Percentiles rank a stretch among this genome's conserved stretches.
Conservation (phyloP, 2,888 invertebrate species). For the Cephalotes varians region DNA sequence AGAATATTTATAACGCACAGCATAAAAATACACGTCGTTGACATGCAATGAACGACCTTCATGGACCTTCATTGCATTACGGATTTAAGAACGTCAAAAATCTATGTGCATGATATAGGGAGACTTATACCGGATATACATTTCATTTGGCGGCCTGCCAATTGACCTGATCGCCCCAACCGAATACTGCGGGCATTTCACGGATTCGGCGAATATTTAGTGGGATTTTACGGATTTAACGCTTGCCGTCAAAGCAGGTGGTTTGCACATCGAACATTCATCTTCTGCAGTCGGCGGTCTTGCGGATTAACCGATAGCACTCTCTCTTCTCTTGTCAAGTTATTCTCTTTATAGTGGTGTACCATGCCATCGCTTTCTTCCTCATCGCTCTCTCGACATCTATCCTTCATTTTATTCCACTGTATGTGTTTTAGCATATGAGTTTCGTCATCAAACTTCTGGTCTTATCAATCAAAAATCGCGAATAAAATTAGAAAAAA, state of each 20-base stretch:
- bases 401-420: slow-evolving; percentile 28
- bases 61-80: background rate
- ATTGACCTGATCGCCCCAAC: slow-evolving; percentile 80
- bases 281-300: slow-evolving; percentile 74
- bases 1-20: background rate
- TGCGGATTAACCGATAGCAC: slow-evolving; percentile 72
- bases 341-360: slow-evolving; percentile 61
- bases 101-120: slow-evolving; percentile 65
- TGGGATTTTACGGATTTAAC: slow-evolving; percentile 81
- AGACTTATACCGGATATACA: slow-evolving; percentile 80
- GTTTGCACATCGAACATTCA: slow-evolving; percentile 80
- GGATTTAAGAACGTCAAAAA: slow-evolving; percentile 47
- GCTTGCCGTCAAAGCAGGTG: slow-evolving; percentile 80
- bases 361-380: slow-evolving; percentile 53
- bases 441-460: background rate
- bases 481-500: background rate
- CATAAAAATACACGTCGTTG: background rate
- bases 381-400: slow-evolving; percentile 7
- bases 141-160: slow-evolving; percentile 84
- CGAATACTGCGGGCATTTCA: slow-evolving; percentile 77
- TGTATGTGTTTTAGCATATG: background rate
- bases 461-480: background rate
- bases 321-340: slow-evolving; percentile 48
- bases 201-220: slow-evolving; percentile 83
- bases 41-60: background rate